Conservation (phyloP, 2,113 vertebrate genomes). For the Tringa solitaria region DNA sequence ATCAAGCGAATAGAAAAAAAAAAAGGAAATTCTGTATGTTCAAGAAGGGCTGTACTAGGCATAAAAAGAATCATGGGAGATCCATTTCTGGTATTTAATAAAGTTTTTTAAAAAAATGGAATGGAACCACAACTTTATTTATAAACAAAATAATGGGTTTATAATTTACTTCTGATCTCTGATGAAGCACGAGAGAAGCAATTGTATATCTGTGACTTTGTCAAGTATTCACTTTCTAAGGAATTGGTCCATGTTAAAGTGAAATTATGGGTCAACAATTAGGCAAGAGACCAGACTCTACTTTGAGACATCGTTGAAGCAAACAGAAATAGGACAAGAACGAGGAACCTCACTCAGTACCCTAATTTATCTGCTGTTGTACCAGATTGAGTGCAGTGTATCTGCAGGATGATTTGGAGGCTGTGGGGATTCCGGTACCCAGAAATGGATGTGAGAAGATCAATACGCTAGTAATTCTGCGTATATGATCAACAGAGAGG, state of each 20-base stretch:
- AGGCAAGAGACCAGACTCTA: neutral
- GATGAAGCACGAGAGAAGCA: neutral
- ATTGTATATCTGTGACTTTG: neutral
- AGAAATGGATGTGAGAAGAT: neutral
- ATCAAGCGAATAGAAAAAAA: neutral
- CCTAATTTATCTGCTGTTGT: neutral
- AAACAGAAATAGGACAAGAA: neutral
- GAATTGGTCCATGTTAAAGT: neutral
- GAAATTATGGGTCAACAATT: neutral
- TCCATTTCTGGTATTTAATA: neutral
- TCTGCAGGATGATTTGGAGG: neutral
- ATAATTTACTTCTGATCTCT: neutral
- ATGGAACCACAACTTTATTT: neutral
- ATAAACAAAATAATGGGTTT: neutral
- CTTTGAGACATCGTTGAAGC: neutral
- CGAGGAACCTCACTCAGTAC: neutral
- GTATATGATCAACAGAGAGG: neutral
- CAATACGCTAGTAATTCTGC: neutral
- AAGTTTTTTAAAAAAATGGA: neutral
- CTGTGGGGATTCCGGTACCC: neutral
- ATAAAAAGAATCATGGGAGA: neutral
- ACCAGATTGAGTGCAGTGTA: neutral
- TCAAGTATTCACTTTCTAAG: neutral
- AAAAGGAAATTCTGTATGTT: neutral
- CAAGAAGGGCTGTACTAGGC: neutral